phyloP scores from a whole-genome alignment of 2,888 invertebrate species.

The Polymixis flavicincta region DNA sequence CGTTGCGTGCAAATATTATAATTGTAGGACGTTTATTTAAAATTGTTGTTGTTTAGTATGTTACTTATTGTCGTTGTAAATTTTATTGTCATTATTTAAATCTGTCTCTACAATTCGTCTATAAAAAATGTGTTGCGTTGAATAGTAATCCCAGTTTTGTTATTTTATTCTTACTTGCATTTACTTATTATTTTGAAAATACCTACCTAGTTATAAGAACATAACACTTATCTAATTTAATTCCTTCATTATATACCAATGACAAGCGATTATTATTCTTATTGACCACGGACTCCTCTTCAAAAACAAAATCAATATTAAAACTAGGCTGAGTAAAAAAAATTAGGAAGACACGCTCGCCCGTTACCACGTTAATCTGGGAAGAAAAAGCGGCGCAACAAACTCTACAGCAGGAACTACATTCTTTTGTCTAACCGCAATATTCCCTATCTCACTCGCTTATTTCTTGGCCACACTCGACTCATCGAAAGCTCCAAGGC shows the following conservation, averaged over 20 bases:
- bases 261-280: no score
- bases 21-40: constrained; percentile 55
- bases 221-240: neutral
- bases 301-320: neutral
- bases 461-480: constrained; percentile 40
- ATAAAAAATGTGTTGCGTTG: neutral
- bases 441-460: constrained; percentile 4
- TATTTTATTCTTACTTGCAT: neutral
- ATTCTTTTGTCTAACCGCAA: neutral
- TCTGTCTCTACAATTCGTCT: neutral
- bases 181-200: neutral
- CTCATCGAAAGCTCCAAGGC: constrained; percentile 81
- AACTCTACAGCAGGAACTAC: neutral
- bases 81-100: constrained; percentile 22
- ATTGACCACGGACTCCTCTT: neutral
- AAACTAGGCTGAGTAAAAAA: neutral
- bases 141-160: neutral
- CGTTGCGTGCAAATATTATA: constrained; percentile 52
- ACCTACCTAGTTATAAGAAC: neutral
- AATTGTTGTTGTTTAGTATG: constrained; percentile 41
- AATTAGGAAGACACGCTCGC: neutral
- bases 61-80: constrained; percentile 39
- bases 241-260: no score
- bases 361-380: neutral
- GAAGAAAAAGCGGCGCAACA: neutral